phyloP scores from a whole-genome alignment of 2,888 invertebrate genomes.

The Resseliella maxima region DNA sequence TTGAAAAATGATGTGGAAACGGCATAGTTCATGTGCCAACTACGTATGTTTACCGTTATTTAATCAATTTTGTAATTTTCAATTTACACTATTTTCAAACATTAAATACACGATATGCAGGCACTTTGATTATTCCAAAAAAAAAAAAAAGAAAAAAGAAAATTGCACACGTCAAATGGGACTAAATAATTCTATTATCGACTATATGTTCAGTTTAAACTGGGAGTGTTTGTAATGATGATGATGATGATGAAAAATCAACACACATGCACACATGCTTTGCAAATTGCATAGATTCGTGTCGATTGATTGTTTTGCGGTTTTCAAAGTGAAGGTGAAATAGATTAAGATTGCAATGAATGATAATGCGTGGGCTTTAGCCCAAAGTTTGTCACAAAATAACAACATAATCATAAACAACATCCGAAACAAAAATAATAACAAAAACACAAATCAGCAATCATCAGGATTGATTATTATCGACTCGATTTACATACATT shows the following conservation, averaged over 20 bases:
- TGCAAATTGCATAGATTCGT: not conserved
- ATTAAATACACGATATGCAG: not conserved
- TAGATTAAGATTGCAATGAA: slow-evolving; percentile 32
- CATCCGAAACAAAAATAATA: not conserved
- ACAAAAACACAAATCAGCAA: too few relatives aligned
- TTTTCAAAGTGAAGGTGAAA: slow-evolving; percentile 38
- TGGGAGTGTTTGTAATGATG: not conserved
- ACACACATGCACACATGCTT: too few relatives aligned
- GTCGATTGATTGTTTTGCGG: not conserved
- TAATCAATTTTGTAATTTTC: not conserved
- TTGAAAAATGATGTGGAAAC: not conserved
- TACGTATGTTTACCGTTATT: not conserved
- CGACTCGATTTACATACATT: too few relatives aligned
- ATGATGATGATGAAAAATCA: not conserved
- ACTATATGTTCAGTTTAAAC: not conserved
- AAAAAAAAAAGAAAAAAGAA: not conserved
- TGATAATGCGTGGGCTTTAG: slow-evolving; percentile 10
- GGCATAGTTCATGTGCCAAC: too few relatives aligned
- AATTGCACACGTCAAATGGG: not conserved
- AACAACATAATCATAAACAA: not conserved
- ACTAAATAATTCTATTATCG: not conserved
- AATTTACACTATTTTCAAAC: not conserved
- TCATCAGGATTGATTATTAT: too few relatives aligned
- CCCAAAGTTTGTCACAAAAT: not conserved
- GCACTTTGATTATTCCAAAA: not conserved